phyloP scores from a whole-genome alignment of 2,888 invertebrate genomes.

The Nowickia ferox region DNA sequence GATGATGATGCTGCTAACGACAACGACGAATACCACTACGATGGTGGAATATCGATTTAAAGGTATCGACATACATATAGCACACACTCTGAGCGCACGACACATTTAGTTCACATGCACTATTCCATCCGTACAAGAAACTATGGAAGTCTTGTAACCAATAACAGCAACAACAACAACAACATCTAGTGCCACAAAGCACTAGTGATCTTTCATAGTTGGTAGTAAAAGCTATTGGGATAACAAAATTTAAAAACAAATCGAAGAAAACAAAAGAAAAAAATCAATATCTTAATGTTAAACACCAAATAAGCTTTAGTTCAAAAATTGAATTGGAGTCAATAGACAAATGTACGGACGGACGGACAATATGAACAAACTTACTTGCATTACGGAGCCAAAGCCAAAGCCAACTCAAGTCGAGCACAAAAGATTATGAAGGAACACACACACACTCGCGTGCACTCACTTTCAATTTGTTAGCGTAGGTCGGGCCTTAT shows the following conservation, averaged over 20 bases:
- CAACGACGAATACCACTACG: constrained; percentile 12
- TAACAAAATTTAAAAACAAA: constrained; percentile 57
- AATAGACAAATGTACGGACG: constrained; percentile 50
- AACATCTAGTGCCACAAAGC: constrained; percentile 3
- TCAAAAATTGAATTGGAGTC: constrained; percentile 61
- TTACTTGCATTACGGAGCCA: neutral
- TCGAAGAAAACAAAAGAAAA: constrained; percentile 15
- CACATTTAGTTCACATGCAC: constrained; percentile 52
- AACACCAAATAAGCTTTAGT: constrained; percentile 69
- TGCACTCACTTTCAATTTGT: constrained; percentile 67
- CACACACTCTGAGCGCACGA: constrained; percentile 64
- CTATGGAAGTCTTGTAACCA: constrained; percentile 34
- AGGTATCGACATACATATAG: constrained; percentile 27
- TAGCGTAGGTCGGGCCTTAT: constrained; percentile 68
- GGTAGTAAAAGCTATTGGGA: constrained; percentile 62
- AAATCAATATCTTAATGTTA: constrained; percentile 70
- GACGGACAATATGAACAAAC: constrained; percentile 2
- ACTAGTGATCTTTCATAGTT: constrained; percentile 61
- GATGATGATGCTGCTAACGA: constrained; percentile 38
- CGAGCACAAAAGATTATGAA: constrained; percentile 51
- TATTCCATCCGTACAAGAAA: constrained; percentile 4
- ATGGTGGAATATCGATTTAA: constrained; percentile 55
- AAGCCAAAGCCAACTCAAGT: constrained; percentile 17
- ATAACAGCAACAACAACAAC: constrained; percentile 24
- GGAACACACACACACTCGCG: constrained; percentile 28